Percentiles rank a stretch among this genome's conserved stretches.
These are phyloP conservation scores for Erpornis zantholeuca DNA, from an alignment of 2,113 vertebrate genomes.

Conservation along the genomic window DNA sequence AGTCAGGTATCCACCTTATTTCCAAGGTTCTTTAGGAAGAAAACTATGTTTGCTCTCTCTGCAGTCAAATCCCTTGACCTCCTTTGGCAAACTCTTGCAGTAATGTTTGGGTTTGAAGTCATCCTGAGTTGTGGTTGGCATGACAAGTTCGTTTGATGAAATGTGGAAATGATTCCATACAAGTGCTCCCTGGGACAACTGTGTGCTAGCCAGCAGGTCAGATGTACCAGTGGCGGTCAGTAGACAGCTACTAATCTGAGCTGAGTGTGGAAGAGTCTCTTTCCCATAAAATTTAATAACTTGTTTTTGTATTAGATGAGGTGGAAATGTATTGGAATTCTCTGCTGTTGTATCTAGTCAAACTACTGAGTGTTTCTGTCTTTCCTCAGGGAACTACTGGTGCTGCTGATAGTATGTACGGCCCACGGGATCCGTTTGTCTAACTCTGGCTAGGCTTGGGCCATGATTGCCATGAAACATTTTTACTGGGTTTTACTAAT, in stretches of 20 bases:
- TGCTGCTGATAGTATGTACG: not conserved
- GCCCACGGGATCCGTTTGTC: not conserved
- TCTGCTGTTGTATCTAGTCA: not conserved
- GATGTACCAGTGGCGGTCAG: not conserved
- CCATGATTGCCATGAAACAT: not conserved
- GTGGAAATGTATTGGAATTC: not conserved
- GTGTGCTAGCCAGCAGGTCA: not conserved
- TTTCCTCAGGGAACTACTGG: not conserved
- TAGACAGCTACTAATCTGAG: not conserved
- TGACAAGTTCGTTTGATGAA: not conserved
- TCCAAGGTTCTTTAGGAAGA: not conserved
- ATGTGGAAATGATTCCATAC: not conserved
- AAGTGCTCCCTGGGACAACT: not conserved
- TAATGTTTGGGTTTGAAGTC: not conserved
- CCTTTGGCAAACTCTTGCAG: not conserved
- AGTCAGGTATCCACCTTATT: not conserved
- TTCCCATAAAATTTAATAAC: not conserved
- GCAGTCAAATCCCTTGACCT: not conserved
- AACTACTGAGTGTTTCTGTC: not conserved
- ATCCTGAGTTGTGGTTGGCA: not conserved
- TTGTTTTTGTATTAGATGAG: not conserved
- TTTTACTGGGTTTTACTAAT: not conserved
- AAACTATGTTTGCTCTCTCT: not conserved
- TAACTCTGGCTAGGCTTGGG: not conserved
- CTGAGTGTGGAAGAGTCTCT: not conserved